A percentile compares a stretch with the other conserved stretches of the same genome.
These are phyloP conservation scores for Pomacea maculata DNA, from an alignment of 1,140 invertebrate species.

Conservation along the genomic window DNA sequence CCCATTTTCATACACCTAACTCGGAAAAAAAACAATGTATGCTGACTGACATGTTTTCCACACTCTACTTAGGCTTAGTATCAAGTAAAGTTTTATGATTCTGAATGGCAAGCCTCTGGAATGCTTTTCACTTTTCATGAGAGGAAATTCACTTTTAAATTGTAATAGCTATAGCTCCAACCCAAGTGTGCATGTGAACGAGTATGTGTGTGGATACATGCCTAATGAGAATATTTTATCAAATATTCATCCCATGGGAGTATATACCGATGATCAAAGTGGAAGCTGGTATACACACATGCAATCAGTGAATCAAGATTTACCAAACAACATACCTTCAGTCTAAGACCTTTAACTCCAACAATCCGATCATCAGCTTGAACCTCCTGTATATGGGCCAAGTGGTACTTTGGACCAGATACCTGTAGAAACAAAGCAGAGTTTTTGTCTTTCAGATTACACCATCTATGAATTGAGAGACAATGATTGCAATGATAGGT, in stretches of 20 bases:
- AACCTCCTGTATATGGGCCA: conserved; percentile 56
- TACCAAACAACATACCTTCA: conserved; percentile 43
- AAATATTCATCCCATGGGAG: neutral
- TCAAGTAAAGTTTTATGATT: neutral
- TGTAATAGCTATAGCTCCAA: neutral
- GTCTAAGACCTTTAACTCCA: conserved; percentile 49
- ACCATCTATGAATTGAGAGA: too few species aligned
- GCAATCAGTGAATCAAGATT: neutral
- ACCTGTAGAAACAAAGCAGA: conserved; percentile 24
- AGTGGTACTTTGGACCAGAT: conserved; percentile 45
- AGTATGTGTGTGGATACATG: neutral
- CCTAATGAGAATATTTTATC: neutral
- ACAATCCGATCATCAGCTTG: conserved; percentile 45
- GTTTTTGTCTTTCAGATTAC: neutral
- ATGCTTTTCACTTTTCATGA: neutral
- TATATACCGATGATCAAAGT: neutral
- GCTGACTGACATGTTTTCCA: neutral
- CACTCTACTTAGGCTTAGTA: neutral
- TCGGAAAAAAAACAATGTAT: conserved; percentile 4
- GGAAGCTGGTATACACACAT: neutral
- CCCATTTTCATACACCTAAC: conserved; percentile 61
- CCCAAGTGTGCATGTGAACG: neutral
- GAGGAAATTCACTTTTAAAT: too few species aligned
- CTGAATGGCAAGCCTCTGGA: neutral
- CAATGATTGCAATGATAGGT: too few species aligned